Conservation (phyloP, 2,113 vertebrate genomes). For the Columba livia region DNA sequence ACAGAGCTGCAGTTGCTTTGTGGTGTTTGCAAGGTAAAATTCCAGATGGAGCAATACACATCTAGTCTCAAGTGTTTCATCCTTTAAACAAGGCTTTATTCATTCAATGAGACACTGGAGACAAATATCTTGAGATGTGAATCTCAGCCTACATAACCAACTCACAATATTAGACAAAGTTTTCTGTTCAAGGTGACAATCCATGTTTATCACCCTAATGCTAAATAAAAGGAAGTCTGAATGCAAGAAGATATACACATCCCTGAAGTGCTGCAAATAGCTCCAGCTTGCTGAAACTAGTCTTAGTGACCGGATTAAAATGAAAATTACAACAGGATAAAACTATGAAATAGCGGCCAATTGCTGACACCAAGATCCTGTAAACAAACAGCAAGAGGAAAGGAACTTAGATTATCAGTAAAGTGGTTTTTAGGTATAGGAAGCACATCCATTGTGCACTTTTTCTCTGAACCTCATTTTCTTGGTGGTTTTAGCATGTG, state of each 20-base stretch:
- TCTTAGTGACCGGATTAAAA: neutral
- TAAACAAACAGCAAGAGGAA: slow-evolving; percentile 17
- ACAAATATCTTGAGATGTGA: neutral
- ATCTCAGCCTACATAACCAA: neutral
- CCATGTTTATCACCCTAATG: fast-evolving
- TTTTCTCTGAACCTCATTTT: neutral
- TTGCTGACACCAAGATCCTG: neutral
- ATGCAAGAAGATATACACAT: neutral
- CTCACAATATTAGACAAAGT: neutral
- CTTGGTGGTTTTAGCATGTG: neutral
- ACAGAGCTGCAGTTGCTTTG: neutral
- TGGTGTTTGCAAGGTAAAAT: neutral
- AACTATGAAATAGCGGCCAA: neutral
- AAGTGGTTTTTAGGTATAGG: neutral
- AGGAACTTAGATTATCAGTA: neutral
- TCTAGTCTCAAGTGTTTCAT: neutral
- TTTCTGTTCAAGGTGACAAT: neutral
- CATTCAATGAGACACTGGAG: neutral
- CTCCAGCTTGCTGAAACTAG: neutral
- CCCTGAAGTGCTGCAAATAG: neutral
- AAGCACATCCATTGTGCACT: neutral
- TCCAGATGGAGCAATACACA: neutral
- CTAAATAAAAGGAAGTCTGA: neutral
- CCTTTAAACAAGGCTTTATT: neutral
- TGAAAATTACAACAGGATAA: slow-evolving; percentile 21